Base-by-base conservation (phyloP, 2,888 invertebrate species). In the Parthenolecanium corni region DNA sequence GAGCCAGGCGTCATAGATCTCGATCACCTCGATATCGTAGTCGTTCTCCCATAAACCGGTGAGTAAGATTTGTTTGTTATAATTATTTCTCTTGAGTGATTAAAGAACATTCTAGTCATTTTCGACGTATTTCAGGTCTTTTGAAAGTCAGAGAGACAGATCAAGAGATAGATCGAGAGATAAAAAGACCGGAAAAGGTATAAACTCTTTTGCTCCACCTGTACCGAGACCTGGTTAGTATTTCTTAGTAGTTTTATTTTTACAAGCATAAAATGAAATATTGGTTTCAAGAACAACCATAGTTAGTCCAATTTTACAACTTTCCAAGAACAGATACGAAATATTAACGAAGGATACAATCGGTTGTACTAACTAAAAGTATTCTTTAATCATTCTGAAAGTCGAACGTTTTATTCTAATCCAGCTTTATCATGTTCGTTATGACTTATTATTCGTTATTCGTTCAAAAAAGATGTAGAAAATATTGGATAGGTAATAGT, bases 11-110 rank as follows among this genome's bases (percentile, higher is more conserved):
- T 51, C 23, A 24, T 49, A 42, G 58, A 11, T 64, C 66, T 6
- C 52, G 66, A 9, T 44, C 57, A 1, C 66, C 64, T 47, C 63
- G 65, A 47, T 64, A 62, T 38, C 64, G 65, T 36, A 66, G 65
- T 52, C 64, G 65, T 52, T 63, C 63, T 16, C 63, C 63, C 14
- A 25, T 23, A 16, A 44, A 63, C 36, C 24, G 63, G 63, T 63
- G 36, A n/a, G 57, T 6, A 31, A 40, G 36, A 12, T 6, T 40
- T 18, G 16, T 21, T 9, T 12, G 1, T 23, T 6, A 2, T n/a
- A 2, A 21, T 47, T 5, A 46, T 20, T 11, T 57, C 12, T 46
- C 11, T 24, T 36, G 4, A n/a, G n/a, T n/a, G n/a, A n/a, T n/a
- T n/a, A n/a, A n/a, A n/a, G n/a, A n/a, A n/a, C 14, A 9, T 52